A percentile compares a stretch with the other conserved stretches of the same genome.
Conservation (phyloP, 2,797 vertebrate species). For the Esox masquinongy region DNA sequence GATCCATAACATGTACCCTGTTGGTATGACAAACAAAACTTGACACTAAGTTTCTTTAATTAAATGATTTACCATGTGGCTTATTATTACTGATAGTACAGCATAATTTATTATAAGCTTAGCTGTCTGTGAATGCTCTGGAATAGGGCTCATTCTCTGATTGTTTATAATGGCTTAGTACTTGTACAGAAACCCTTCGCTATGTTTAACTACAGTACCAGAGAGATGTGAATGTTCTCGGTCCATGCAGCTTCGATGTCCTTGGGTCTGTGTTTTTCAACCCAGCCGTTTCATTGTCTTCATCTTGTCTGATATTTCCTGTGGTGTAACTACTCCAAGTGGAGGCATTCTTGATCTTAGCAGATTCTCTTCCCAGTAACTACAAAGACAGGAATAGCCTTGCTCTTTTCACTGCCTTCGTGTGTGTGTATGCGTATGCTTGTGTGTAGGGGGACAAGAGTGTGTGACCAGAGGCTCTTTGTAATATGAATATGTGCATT, state of each 20-base stretch:
- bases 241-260: neutral
- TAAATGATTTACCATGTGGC: too few species aligned
- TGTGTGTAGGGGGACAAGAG: neutral
- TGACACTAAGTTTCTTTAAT: too few species aligned
- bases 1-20: too few species aligned
- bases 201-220: neutral
- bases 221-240: neutral
- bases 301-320: neutral
- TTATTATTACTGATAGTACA: too few species aligned
- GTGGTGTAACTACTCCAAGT: neutral
- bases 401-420: neutral
- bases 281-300: neutral
- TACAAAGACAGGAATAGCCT: constrained; percentile 23
- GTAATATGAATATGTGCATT: neutral
- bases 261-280: neutral
- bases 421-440: neutral
- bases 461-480: too few species aligned
- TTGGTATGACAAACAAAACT: too few species aligned
- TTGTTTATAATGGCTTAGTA: neutral
- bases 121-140: neutral
- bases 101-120: neutral
- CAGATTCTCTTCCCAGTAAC: constrained; percentile 19
- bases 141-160: neutral
- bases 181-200: neutral
- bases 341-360: constrained; percentile 12